Evolutionary conservation across 2,888 invertebrate genomes (phyloP).

Genomic region (Parelbella ahira): DNA sequence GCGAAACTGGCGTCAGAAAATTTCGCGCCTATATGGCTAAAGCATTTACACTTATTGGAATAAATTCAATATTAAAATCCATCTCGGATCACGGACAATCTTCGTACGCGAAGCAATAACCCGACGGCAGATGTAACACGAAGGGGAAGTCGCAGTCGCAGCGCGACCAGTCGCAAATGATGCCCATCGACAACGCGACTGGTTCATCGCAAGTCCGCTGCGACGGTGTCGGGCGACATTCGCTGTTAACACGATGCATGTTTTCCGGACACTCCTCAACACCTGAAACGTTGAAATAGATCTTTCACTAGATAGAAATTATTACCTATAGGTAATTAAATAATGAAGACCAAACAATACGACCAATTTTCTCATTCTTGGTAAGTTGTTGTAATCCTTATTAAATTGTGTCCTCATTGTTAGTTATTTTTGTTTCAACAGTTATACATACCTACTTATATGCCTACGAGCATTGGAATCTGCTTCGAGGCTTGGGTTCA

Average conservation of each 20-base stretch:
- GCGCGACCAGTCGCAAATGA: constrained; percentile 65
- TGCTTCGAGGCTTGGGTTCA: no score
- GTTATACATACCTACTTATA: no score
- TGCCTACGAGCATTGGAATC: no score
- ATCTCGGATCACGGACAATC: constrained; percentile 52
- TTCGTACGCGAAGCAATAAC: constrained; percentile 65
- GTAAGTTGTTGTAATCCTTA: no score
- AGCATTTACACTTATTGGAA: constrained; percentile 4
- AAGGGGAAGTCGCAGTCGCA: constrained; percentile 72
- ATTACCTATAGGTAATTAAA: no score
- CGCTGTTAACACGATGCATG: constrained; percentile 66
- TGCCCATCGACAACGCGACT: constrained; percentile 57
- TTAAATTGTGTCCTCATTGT: no score
- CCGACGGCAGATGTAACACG: constrained; percentile 59
- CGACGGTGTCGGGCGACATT: constrained; percentile 62
- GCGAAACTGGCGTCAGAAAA: constrained; percentile 2
- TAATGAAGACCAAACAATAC: no score
- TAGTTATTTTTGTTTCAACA: no score
- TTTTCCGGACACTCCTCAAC: constrained; percentile 57
- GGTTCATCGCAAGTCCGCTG: constrained; percentile 70
- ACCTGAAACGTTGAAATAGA: constrained; percentile 48
- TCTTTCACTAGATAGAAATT: no score
- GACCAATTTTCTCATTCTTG: no score
- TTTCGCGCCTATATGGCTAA: neutral
- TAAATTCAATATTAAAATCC: constrained; percentile 16